Evolutionary conservation across 2,888 invertebrate genomes (phyloP), one percentile per base, ranked within the genome.

Genomic region (Odontocolon sp.): DNA sequence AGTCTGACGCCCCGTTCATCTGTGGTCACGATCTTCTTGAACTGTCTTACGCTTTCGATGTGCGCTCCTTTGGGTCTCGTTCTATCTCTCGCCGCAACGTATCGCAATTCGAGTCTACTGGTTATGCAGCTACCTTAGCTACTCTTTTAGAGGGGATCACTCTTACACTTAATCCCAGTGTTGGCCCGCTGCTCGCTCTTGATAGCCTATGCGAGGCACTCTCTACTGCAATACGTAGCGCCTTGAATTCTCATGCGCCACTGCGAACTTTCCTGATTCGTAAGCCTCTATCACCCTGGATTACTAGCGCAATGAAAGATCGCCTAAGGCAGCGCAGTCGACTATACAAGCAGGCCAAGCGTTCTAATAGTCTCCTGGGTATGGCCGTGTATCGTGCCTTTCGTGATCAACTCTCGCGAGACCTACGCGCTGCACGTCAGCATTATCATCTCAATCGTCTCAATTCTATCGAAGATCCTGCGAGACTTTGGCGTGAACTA

Each of bases 1-100:
- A 54, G 28, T 54, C 42, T 28, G 36, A 36, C 2, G 36, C 38
- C 3, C 56, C 67, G 1, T 67, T 40, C 6, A 67, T 54, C 11
- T 18, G 36, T 0, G 56, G 56, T 4, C 56, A 56, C 14, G 56
- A 56, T 3, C 23, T 56, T 3, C 11, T 56, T 0, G 21, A 56
- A 5, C 0, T 56, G 8, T 3, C 1, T 6, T 56, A 21, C 8
- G 36, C 9, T 2, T 56, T 56, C 11, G 14, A 38, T 11, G n/a
- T n/a, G n/a, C n/a, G n/a, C n/a, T n/a, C n/a, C n/a, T n/a, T n/a
- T n/a, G n/a, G n/a, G n/a, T n/a, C 16, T 4, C 9, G 5, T 1
- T 2, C 2, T 16, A 42, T 16, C 3, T 6, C 6, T 1, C 11
- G 11, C 1, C 5, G 42, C 1, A 5, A 18, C 9, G 16, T 42